phyloP scores from a whole-genome alignment of 2,113 vertebrate genomes.

The Sinosuthora webbiana region DNA sequence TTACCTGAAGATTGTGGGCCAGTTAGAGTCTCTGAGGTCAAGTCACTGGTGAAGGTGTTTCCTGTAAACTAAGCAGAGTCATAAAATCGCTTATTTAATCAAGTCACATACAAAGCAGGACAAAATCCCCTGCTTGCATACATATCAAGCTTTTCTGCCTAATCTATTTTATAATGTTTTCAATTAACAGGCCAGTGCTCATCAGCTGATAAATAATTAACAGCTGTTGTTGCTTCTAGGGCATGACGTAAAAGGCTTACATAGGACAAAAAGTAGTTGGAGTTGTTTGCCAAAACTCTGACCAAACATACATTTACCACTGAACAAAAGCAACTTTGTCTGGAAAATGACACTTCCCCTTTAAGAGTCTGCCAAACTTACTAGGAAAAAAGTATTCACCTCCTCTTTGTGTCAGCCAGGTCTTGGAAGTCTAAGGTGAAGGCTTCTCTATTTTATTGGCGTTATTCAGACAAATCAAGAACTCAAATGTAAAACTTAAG shows the following conservation, averaged over 20 bases:
- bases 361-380: background rate
- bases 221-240: slow-evolving; percentile 50
- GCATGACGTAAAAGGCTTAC: slow-evolving; percentile 41
- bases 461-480: background rate
- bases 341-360: background rate
- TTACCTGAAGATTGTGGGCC: background rate
- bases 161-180: slow-evolving; percentile 56
- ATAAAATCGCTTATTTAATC: background rate
- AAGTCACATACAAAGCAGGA: background rate
- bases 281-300: slow-evolving; percentile 8
- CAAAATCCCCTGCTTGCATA: background rate
- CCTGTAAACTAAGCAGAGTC: background rate
- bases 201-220: slow-evolving; percentile 67
- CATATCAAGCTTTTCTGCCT: background rate
- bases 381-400: background rate
- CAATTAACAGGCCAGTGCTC: slow-evolving; percentile 56
- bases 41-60: background rate
- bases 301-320: background rate
- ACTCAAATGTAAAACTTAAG: background rate
- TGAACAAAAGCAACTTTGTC: background rate
- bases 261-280: slow-evolving; percentile 6
- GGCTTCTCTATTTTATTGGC: background rate
- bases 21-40: background rate
- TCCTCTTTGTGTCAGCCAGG: background rate
- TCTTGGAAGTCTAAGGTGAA: background rate